These are phyloP conservation scores for Anomalospiza imberbis DNA, from an alignment of 2,797 vertebrate species.

Conservation along the genomic window DNA sequence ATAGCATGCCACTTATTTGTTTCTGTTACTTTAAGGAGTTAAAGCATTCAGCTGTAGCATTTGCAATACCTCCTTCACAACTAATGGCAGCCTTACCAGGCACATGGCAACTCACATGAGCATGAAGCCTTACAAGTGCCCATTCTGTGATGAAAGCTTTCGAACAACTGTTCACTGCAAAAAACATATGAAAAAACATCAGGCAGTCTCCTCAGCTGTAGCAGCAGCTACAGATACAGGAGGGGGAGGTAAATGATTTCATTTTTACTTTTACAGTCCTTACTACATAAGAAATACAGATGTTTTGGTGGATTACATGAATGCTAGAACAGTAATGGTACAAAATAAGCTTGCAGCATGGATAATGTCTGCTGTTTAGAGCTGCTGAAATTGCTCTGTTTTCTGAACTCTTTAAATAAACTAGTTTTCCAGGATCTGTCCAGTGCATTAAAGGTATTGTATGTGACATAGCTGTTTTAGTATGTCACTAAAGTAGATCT, in stretches of 20 bases:
- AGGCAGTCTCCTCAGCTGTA: conserved; percentile 68
- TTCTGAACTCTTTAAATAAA: neutral
- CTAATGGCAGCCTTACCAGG: conserved; percentile 95
- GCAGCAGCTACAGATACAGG: conserved; percentile 62
- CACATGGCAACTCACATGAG: conserved; percentile 93
- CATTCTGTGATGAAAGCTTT: conserved; percentile 91
- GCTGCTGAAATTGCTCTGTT: neutral
- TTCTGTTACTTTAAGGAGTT: conserved; percentile 78
- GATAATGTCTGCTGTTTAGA: neutral
- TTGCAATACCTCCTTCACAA: conserved; percentile 92
- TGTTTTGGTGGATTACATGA: conserved; percentile 2
- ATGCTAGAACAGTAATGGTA: neutral
- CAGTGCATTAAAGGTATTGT: neutral
- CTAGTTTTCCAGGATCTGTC: neutral
- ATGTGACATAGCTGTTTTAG: neutral
- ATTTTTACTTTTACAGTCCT: conserved; percentile 36
- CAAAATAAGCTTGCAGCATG: neutral
- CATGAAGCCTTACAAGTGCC: conserved; percentile 92
- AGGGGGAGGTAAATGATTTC: conserved; percentile 71
- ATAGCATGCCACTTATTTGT: neutral
- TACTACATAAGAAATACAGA: neutral
- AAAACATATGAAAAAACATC: conserved; percentile 93
- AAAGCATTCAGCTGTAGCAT: conserved; percentile 93
- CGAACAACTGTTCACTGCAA: conserved; percentile 89
- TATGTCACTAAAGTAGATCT: neutral